Evolutionary conservation across 1,140 invertebrate species (phyloP).

Genomic region (Leptinotarsa undecemlineata): DNA sequence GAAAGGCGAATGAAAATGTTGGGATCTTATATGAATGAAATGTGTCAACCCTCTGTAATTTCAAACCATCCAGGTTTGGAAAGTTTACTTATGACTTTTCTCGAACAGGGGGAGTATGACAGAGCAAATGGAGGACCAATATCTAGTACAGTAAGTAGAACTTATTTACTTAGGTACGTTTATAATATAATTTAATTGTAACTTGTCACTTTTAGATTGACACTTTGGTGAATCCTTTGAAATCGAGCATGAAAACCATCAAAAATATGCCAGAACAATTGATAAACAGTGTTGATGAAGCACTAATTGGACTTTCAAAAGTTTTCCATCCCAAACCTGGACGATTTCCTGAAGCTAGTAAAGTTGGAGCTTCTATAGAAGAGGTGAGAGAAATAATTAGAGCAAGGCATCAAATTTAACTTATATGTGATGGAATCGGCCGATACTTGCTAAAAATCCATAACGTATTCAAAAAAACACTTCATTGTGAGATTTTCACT

Average conservation of each 20-base stretch:
- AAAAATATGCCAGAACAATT: conserved; percentile 85
- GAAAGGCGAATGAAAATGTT: conserved; percentile 85
- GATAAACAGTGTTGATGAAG: conserved; percentile 78
- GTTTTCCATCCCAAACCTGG: conserved; percentile 52
- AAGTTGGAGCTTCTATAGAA: conserved; percentile 67
- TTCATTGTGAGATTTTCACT: no score
- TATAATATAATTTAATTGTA: background rate
- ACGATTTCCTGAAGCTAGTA: conserved; percentile 51
- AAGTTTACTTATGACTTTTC: conserved; percentile 73
- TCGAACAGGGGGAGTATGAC: conserved; percentile 81
- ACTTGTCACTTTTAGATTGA: conserved; percentile 65
- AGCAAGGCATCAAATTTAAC: no score
- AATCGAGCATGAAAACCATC: conserved; percentile 78
- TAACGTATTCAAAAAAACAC: no score
- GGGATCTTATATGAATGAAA: conserved; percentile 78
- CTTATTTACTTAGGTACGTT: background rate
- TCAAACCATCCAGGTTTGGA: conserved; percentile 68
- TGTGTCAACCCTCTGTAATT: conserved; percentile 67
- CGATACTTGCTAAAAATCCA: no score
- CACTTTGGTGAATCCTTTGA: conserved; percentile 79
- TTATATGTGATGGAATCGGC: no score
- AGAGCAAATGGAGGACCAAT: conserved; percentile 66
- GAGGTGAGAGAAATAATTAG: conserved; percentile 56
- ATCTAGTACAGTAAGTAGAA: conserved; percentile 59
- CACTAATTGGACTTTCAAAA: conserved; percentile 71